A percentile compares a stretch with the other conserved stretches of the same genome.
Evolutionary conservation across 2,888 invertebrate genomes (phyloP).

Genomic region (Limnephilus marmoratus): DNA sequence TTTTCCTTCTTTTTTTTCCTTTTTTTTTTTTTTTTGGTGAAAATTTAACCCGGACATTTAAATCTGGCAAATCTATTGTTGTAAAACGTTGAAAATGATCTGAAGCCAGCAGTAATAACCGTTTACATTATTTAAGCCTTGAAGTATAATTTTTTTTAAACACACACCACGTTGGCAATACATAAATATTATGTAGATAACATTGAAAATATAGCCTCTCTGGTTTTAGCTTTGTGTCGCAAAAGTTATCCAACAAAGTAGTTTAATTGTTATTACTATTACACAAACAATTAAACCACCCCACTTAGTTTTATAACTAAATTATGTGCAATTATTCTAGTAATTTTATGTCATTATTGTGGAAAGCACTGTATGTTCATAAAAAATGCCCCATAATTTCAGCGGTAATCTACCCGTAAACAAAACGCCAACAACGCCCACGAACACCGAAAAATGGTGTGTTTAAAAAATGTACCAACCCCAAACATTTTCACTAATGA

Average conservation of each 20-base stretch:
- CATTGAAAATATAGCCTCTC: too few species aligned
- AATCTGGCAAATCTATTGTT: too few species aligned
- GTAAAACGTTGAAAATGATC: too few species aligned
- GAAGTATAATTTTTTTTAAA: neutral
- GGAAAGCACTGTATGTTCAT: neutral
- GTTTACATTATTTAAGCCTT: neutral
- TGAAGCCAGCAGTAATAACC: neutral
- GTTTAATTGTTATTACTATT: neutral
- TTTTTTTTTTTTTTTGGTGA: too few species aligned
- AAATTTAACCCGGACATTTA: too few species aligned
- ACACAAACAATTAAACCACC: neutral
- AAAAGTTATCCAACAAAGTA: neutral
- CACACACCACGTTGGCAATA: neutral
- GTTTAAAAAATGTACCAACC: slow-evolving; percentile 37
- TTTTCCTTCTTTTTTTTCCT: too few species aligned
- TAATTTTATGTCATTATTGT: slow-evolving; percentile 2
- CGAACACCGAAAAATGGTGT: slow-evolving; percentile 20
- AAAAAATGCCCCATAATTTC: slow-evolving; percentile 2
- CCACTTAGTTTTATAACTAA: neutral
- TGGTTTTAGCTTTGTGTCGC: neutral
- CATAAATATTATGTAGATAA: too few species aligned
- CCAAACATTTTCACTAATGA: slow-evolving; percentile 60
- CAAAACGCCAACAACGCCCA: slow-evolving; percentile 32
- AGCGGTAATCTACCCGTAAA: neutral
- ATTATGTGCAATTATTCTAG: neutral